Evolutionary conservation across 2,888 invertebrate genomes (phyloP).

Genomic region (Drymonia ruficornis): DNA sequence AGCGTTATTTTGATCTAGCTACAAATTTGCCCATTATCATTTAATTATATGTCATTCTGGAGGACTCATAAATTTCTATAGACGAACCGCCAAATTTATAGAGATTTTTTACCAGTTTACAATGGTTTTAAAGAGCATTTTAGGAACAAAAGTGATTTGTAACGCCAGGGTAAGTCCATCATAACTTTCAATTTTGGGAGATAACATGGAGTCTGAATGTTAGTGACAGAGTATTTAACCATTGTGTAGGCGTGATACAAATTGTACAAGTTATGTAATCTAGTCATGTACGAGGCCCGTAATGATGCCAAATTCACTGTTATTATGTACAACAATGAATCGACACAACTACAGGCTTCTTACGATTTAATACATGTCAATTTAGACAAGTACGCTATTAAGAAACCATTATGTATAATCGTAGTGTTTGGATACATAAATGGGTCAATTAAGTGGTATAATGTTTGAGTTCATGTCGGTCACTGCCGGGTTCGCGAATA

Average conservation of each 20-base stretch:
- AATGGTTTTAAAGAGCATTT: too few species aligned
- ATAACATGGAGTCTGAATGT: not conserved
- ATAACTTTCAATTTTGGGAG: too few species aligned
- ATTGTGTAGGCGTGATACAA: constrained; percentile 3
- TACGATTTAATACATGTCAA: constrained; percentile 13
- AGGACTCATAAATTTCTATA: too few species aligned
- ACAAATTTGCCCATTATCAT: too few species aligned
- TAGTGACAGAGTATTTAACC: not conserved
- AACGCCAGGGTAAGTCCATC: too few species aligned
- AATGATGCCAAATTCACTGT: constrained; percentile 14
- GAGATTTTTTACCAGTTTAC: too few species aligned
- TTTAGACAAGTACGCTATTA: constrained; percentile 11
- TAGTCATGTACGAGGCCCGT: constrained; percentile 1
- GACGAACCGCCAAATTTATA: too few species aligned
- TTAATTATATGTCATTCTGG: too few species aligned
- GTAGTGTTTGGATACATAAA: not conserved
- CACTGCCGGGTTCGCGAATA: too few species aligned
- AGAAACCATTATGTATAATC: constrained; percentile 11
- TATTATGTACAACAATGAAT: constrained; percentile 12
- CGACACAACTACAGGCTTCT: constrained; percentile 1
- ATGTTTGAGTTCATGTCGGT: not conserved
- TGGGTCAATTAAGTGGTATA: not conserved
- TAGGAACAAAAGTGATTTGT: too few species aligned
- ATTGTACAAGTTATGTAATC: constrained; percentile 1
- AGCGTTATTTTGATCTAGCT: too few species aligned